phyloP scores from a whole-genome alignment of 2,888 invertebrate species.

The Cerceris rybyensis region DNA sequence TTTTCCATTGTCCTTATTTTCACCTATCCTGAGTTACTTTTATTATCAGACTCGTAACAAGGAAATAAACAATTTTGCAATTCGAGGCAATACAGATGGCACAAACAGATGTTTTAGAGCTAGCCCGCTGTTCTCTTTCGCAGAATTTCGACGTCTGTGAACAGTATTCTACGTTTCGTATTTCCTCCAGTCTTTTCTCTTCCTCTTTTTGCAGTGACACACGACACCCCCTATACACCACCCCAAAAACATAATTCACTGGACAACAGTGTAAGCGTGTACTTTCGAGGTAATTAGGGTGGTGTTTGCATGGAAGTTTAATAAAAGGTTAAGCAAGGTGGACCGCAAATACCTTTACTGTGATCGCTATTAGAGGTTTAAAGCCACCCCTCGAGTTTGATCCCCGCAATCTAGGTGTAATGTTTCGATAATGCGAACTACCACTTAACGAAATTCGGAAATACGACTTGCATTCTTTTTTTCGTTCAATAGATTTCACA shows the following conservation, averaged over 20 bases:
- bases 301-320: conserved; percentile 58
- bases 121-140: conserved; percentile 38
- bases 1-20: too few relatives aligned
- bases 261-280: conserved; percentile 43
- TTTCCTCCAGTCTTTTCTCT: conserved; percentile 43
- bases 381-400: conserved; percentile 35
- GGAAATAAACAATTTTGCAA: conserved; percentile 43
- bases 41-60: background rate
- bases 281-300: conserved; percentile 64
- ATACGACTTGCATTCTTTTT: background rate
- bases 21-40: too few relatives aligned
- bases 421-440: conserved; percentile 28
- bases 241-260: conserved; percentile 55
- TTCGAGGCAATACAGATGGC: conserved; percentile 57
- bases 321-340: conserved; percentile 53
- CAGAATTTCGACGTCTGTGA: conserved; percentile 32
- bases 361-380: conserved; percentile 43
- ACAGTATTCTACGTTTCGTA: conserved; percentile 53
- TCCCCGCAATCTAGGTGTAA: conserved; percentile 19
- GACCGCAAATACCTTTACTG: conserved; percentile 64
- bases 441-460: conserved; percentile 12
- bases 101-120: conserved; percentile 57
- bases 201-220: conserved; percentile 53
- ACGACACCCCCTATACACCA: conserved; percentile 61
- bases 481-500: background rate